Evolutionary conservation across 2,113 vertebrate species (phyloP).

Genomic region (Fulica atra): DNA sequence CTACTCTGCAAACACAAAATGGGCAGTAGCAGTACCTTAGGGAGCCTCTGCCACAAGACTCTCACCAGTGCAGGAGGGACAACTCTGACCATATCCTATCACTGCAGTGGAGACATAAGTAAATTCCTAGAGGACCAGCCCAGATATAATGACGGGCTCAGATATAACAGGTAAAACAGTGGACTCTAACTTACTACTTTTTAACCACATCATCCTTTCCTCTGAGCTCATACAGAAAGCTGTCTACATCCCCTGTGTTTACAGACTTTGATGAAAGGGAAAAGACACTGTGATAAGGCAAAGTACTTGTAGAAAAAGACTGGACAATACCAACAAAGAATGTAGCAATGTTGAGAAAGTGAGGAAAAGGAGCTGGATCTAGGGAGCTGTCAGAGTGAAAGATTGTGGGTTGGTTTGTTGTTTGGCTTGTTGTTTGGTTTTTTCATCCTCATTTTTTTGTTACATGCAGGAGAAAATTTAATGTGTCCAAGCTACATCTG

Average conservation of each 20-base stretch:
- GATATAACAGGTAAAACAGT: neutral
- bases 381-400: neutral
- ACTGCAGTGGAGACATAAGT: neutral
- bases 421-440: neutral
- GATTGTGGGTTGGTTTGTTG: neutral
- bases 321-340: neutral
- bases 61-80: neutral
- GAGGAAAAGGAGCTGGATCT: neutral
- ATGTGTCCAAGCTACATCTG: neutral
- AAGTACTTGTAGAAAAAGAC: neutral
- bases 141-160: neutral
- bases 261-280: neutral
- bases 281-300: neutral
- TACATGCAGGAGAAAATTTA: neutral
- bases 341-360: neutral
- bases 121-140: neutral
- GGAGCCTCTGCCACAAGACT: neutral
- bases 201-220: neutral
- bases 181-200: neutral
- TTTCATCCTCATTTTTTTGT: neutral
- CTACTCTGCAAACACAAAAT: fast-evolving
- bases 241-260: neutral
- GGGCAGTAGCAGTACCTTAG: neutral
- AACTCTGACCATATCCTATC: neutral
- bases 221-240: neutral